Base-by-base conservation (phyloP, 1,140 invertebrate genomes). In the Apis florea region DNA sequence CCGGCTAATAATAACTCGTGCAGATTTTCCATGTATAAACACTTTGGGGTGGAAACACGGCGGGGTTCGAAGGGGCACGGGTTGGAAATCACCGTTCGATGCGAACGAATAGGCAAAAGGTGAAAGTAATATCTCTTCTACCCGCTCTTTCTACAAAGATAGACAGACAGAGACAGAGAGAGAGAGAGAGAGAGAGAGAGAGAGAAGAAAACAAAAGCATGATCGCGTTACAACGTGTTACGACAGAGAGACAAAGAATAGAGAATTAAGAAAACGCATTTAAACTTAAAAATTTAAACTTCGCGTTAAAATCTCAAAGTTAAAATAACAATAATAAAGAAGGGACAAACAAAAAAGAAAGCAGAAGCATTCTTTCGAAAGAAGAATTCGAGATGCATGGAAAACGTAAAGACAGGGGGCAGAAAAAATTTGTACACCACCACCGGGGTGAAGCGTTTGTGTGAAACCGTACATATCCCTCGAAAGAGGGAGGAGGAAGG, bases 391-490 rank as follows among this genome's bases (percentile, higher is more conserved):
- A 24, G 54, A 12, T 3, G 58, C 24, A 17, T 53, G 24, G 47
- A 67, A 61, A 24, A 26, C 24, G n/a, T 15, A 40, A 5, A 1
- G 40, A 31, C 13, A 0, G 15, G 51, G 49, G 56, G 47, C 13
- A 53, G 47, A 53, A 24, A 40, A 40, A 75, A 75, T 75, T 75
- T 31, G 59, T 63, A 26, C 21, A 64, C 24, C 13, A 12, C 51
- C 17, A n/a, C 21, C 61, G 24, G 24, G 24, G 24, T 10, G 74
- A 77, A 53, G 51, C 54, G 54, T 1, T 59, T 61, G 66, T 67
- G 51, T 59, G 76, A 78, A 78, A 78, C 76, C 73, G 31, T 75
- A 75, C 73, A 64, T 74, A 47, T 58, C 31, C 58, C 56, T 47
- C 31, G 9, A 26, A 80, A 74, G 78, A 74, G 70, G 21, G 26